These are phyloP conservation scores for Erythrolamprus reginae DNA, from an alignment of 2,113 vertebrate genomes.

Conservation along the genomic window DNA sequence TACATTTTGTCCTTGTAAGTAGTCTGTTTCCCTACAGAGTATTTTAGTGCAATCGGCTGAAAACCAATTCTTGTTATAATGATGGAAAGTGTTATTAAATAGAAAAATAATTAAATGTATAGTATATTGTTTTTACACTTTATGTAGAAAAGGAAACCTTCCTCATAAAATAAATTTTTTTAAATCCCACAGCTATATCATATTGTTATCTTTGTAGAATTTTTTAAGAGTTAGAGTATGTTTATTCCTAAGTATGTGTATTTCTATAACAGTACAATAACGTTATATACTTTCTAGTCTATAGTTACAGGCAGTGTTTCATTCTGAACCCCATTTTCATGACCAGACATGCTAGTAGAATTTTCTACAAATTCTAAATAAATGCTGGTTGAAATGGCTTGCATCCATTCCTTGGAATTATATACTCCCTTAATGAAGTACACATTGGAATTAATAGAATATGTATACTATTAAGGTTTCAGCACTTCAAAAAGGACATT, in stretches of 20 bases:
- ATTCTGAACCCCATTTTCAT: not conserved
- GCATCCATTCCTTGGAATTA: not conserved
- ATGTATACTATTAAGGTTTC: not conserved
- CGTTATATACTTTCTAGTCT: not conserved
- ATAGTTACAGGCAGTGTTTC: not conserved
- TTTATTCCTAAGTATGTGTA: not conserved
- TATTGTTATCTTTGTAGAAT: not conserved
- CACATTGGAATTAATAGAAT: not conserved
- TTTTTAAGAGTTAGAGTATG: not conserved
- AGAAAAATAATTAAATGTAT: not conserved
- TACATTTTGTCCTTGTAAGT: not conserved
- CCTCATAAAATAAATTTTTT: not conserved
- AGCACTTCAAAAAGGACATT: not conserved
- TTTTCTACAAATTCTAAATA: not conserved
- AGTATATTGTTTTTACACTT: not conserved
- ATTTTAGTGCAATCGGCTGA: not conserved
- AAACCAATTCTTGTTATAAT: not conserved
- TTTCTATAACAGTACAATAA: not conserved
- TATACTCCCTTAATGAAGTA: not conserved
- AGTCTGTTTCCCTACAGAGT: not conserved
- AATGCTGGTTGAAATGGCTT: not conserved
- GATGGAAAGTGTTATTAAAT: not conserved
- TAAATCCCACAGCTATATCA: not conserved
- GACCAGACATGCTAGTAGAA: not conserved
- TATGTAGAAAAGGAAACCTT: not conserved